These are phyloP conservation scores for Amblyjoppa fuscipennis DNA, from an alignment of 2,888 invertebrate genomes.

Conservation along the genomic window DNA sequence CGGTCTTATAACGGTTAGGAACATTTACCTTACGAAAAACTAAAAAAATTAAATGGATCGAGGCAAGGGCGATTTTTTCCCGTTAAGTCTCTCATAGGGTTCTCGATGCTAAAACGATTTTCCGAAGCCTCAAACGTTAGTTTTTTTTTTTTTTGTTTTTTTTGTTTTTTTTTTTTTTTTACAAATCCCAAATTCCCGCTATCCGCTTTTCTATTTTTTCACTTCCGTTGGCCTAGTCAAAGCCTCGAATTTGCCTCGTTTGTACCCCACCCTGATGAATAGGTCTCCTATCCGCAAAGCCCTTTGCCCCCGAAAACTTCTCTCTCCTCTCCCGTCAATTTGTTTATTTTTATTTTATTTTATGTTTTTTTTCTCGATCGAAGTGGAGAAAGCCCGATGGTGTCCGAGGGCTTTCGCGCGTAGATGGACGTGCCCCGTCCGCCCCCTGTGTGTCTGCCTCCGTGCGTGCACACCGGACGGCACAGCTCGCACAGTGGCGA, in stretches of 20 bases:
- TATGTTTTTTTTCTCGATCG: slow-evolving; percentile 17
- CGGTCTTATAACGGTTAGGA: too few species aligned
- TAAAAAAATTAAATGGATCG: too few species aligned
- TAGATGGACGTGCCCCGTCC: not conserved
- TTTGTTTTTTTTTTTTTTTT: not conserved
- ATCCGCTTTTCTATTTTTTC: slow-evolving; percentile 28
- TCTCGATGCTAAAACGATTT: not conserved
- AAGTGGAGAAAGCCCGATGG: not conserved
- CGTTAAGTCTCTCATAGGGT: too few species aligned
- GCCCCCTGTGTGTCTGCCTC: not conserved
- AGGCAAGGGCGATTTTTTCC: too few species aligned
- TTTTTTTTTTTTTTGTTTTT: not conserved
- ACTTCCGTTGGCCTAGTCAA: slow-evolving; percentile 15
- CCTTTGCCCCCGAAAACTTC: slow-evolving; percentile 29
- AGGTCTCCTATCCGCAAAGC: slow-evolving; percentile 76
- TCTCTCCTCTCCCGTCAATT: slow-evolving; percentile 59
- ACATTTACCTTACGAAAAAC: too few species aligned
- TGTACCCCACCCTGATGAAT: slow-evolving; percentile 78
- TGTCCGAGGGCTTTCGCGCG: slow-evolving; percentile 36
- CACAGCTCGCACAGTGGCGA: not conserved
- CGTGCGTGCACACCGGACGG: not conserved
- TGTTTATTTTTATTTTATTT: slow-evolving; percentile 19
- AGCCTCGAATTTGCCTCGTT: slow-evolving; percentile 60
- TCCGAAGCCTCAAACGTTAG: too few species aligned
- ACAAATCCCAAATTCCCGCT: slow-evolving; percentile 7